Evolutionary conservation across 2,888 invertebrate species (phyloP), one percentile per base, ranked within the genome.

Genomic region (Megamerina dolium): DNA sequence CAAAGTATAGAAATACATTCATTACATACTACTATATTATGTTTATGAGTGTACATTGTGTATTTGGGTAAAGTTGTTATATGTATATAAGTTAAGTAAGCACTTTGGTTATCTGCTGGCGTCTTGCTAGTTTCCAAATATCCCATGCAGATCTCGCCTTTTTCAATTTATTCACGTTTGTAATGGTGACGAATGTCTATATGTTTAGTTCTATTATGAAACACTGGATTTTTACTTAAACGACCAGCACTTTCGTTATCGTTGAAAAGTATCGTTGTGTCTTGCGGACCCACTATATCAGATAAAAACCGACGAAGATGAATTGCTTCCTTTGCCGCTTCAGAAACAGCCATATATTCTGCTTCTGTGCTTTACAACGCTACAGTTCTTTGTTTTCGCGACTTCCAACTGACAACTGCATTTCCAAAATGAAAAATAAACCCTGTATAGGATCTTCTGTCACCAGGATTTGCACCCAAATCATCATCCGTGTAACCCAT

Each of bases 101-200:
- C n/a, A n/a, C n/a, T n/a, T n/a, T n/a, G n/a, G n/a, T n/a, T n/a
- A n/a, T n/a, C n/a, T n/a, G n/a, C n/a, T n/a, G n/a, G n/a, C n/a
- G n/a, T n/a, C n/a, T n/a, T n/a, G n/a, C n/a, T n/a, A n/a, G n/a
- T n/a, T n/a, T n/a, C n/a, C n/a, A n/a, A n/a, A n/a, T n/a, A n/a
- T n/a, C n/a, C n/a, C n/a, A n/a, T n/a, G 10, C 12, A 5, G 3
- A 27, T 27, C 13, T 27, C 3, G 13, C 27, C 27, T n/a, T 5
- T 27, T 27, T 5, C 5, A 27, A 27, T 13, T 5, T 10, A 3
- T 4, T 27, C 27, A 5, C 4, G 3, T 27, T 27, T 27, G 27
- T 46, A 47, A 17, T 37, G 45, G 29, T 50, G 45, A 12, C 43
- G 41, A 16, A 47, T 50, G 26, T 41, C 45, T 4, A 50, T 34